Conservation (phyloP, 2,113 vertebrate species). For the Eleginops maclovinus region DNA sequence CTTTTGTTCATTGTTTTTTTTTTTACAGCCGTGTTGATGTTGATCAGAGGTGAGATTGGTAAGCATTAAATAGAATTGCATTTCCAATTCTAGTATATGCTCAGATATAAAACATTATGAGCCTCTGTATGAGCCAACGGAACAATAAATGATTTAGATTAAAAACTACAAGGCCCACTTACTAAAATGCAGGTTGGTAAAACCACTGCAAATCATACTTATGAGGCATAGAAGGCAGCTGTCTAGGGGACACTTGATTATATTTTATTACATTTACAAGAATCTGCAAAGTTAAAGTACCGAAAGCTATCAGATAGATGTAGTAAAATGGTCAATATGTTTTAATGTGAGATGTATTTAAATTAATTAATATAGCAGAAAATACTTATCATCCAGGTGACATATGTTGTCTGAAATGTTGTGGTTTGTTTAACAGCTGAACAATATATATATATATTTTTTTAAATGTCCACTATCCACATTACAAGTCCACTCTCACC, state of each 20-base stretch:
- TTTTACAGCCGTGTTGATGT: slow-evolving; percentile 2
- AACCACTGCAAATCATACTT: not conserved
- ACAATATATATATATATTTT: not conserved
- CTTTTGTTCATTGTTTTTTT: slow-evolving; percentile 2
- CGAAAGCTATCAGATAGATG: too few species aligned
- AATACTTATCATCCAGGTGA: too few species aligned
- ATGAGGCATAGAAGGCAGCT: not conserved
- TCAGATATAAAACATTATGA: slow-evolving; percentile 28
- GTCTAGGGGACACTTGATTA: not conserved
- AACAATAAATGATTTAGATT: slow-evolving; percentile 23
- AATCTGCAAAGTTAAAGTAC: too few species aligned
- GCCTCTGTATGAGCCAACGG: not conserved
- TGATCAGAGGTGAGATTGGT: not conserved
- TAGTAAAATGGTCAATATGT: too few species aligned
- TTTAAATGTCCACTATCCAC: not conserved
- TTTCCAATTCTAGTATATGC: not conserved
- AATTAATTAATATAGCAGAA: too few species aligned
- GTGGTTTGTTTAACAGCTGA: not conserved
- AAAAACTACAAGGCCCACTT: slow-evolving; percentile 16
- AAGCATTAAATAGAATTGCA: slow-evolving; percentile 8
- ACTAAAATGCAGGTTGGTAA: slow-evolving; percentile 12
- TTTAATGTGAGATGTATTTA: too few species aligned
- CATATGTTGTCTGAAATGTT: not conserved
- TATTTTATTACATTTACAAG: too few species aligned
- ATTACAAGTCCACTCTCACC: too few species aligned